Base-by-base conservation (phyloP, 2,797 vertebrate genomes). In the Gadopsis marmoratus region DNA sequence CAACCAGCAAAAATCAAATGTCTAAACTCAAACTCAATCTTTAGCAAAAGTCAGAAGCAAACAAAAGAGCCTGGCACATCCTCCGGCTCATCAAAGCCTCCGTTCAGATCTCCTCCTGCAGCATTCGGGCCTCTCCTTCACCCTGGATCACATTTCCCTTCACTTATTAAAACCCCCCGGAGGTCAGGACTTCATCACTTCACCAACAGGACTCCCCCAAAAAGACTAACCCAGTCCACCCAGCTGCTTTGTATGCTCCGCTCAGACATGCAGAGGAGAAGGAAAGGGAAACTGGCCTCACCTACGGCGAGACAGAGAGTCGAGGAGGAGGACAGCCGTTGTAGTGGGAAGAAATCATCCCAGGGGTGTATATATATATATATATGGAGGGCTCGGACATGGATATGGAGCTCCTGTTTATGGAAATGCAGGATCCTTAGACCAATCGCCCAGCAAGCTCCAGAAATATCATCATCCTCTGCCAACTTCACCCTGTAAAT, bases 371-470 rank as follows among this genome's bases (percentile, higher is more conserved):
- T 94, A 91, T 95, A 95, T 95, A 95, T 93, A 17, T 94, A 91
- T 95, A 95, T 95, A 95, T 93, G 92, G 72, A 82, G 78, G 53
- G 48, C 29, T 83, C 73, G 48, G 74, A 89, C 74, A 81, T 87
- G 86, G 84, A 81, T 78, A 84, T 82, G 87, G 86, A 84, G 84
- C 81, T 83, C 89, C 94, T 95, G 78, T 93, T 94, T 95, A 95
- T 93, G 94, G 94, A 94, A 94, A 89, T 90, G 82, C 79, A 87
- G 76, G 79, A 89, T 91, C 85, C 85, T 92, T 79, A 92, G 92
- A 86, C 94, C 94, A 95, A 95, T 94, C 78, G 86, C 82, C 85
- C 88, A 7, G 53, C 80, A 73, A 83, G 94, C 47, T 89, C 94
- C 91, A 90, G 90, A 95, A 95, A 95, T 95, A 95, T 93, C 91